Conservation (phyloP, 2,888 invertebrate genomes). For the Drosophila suboccidentalis region DNA sequence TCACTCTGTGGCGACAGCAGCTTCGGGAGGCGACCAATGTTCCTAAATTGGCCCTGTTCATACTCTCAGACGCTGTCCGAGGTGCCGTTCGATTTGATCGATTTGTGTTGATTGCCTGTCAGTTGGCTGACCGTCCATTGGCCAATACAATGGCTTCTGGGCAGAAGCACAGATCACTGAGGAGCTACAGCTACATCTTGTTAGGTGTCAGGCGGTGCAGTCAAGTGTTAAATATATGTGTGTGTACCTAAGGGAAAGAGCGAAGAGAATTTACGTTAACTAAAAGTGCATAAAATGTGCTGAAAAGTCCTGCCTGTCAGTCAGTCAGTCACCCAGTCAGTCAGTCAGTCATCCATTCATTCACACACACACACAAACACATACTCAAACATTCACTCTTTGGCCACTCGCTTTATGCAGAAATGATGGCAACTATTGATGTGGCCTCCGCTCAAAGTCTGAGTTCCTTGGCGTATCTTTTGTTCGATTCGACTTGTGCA, state of each 20-base stretch:
- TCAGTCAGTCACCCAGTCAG: constrained; percentile 35
- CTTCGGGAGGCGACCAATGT: constrained; percentile 34
- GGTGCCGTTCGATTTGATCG: constrained; percentile 71
- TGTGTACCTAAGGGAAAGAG: not conserved
- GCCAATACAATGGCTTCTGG: constrained; percentile 67
- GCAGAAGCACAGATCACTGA: constrained; percentile 13
- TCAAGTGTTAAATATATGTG: constrained; percentile 79
- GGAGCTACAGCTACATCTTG: constrained; percentile 50
- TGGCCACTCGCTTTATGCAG: constrained; percentile 55
- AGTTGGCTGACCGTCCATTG: constrained; percentile 46
- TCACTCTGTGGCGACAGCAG: constrained; percentile 57
- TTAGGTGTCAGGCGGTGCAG: constrained; percentile 75
- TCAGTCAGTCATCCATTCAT: constrained; percentile 44
- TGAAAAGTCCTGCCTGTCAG: constrained; percentile 57
- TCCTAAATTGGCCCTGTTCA: constrained; percentile 70
- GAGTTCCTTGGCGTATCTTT: constrained; percentile 31
- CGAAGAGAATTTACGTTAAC: constrained; percentile 73
- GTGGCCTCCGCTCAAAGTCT: constrained; percentile 31
- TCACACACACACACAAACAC: not conserved
- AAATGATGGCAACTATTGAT: constrained; percentile 61
- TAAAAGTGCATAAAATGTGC: constrained; percentile 78
- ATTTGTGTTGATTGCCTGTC: constrained; percentile 80
- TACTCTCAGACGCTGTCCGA: constrained; percentile 35
- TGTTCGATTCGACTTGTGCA: constrained; percentile 51
- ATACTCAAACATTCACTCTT: not conserved